Conservation (phyloP, 2,888 invertebrate species). For the Dicyrtoma fusca region DNA sequence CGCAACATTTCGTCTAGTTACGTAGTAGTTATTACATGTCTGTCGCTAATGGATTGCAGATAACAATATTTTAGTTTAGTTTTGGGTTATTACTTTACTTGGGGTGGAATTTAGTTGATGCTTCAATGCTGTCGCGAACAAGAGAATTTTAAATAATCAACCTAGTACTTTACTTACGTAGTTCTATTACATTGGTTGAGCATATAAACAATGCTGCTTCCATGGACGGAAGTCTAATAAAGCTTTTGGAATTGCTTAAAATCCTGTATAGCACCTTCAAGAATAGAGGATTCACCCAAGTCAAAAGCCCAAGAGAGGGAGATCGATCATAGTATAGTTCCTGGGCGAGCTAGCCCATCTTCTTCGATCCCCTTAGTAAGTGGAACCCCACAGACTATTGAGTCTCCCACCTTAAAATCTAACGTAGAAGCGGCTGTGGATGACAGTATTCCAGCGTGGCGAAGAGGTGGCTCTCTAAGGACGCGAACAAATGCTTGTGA, state of each 20-base stretch:
- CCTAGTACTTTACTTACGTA: too few species aligned
- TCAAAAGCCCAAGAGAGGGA: slow-evolving; percentile 19
- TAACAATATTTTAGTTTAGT: too few species aligned
- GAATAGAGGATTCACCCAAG: slow-evolving; percentile 17
- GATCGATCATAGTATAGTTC: slow-evolving; percentile 27
- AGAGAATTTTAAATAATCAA: too few species aligned
- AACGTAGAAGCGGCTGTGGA: slow-evolving; percentile 14
- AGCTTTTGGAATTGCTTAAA: slow-evolving; percentile 29
- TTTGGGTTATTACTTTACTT: too few species aligned
- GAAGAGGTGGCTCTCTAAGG: slow-evolving; percentile 67
- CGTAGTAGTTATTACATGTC: too few species aligned
- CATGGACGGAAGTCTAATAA: slow-evolving; percentile 16
- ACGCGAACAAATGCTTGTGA: slow-evolving; percentile 58
- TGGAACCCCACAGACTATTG: background rate
- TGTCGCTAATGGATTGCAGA: too few species aligned
- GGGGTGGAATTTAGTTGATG: too few species aligned
- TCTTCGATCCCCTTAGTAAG: slow-evolving; percentile 11
- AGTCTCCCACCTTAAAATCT: slow-evolving; percentile 8
- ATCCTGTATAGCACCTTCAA: slow-evolving; percentile 16
- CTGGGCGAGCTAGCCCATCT: slow-evolving; percentile 20
- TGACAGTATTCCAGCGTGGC: slow-evolving; percentile 63
- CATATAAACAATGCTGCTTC: background rate
- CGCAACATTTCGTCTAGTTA: too few species aligned
- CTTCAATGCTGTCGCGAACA: too few species aligned
- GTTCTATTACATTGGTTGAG: too few species aligned